These are phyloP conservation scores for Caenorhabditis briggsae DNA, from an alignment of 1,140 invertebrate species.

Conservation along the genomic window DNA sequence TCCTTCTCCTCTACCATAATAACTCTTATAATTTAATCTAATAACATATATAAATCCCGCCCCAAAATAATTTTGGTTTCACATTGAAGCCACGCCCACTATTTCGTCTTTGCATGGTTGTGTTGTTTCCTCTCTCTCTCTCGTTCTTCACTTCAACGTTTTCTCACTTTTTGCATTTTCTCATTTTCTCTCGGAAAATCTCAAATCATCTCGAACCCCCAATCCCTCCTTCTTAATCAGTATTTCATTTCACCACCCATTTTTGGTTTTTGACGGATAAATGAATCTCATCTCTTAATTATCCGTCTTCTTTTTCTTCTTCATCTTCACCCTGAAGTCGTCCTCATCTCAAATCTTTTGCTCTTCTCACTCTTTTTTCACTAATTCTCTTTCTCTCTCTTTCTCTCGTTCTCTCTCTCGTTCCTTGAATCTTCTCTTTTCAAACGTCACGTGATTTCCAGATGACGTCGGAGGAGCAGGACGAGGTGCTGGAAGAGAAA, in stretches of 20 bases:
- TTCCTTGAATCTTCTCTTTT: not conserved
- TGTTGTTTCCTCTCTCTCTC: not conserved
- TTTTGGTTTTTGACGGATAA: conserved; percentile 53
- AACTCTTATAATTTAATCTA: no score
- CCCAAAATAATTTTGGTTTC: not conserved
- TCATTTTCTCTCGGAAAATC: not conserved
- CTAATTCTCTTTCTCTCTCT: not conserved
- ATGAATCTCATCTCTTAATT: conserved; percentile 25
- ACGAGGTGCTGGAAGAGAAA: not conserved
- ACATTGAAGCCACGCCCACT: not conserved
- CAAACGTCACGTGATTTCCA: conserved; percentile 48
- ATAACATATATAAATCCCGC: not conserved
- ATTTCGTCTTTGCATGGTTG: conserved; percentile 16
- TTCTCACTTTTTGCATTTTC: conserved; percentile 1
- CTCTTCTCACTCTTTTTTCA: not conserved
- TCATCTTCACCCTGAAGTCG: not conserved
- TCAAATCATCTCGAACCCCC: not conserved
- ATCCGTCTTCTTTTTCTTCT: not conserved
- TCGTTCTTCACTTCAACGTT: not conserved
- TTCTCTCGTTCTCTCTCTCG: conserved; percentile 2
- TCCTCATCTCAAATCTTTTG: not conserved
- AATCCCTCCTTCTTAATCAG: not conserved
- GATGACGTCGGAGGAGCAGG: conserved; percentile 43
- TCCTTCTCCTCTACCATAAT: not conserved
- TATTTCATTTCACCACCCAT: not conserved